phyloP scores from a whole-genome alignment of 2,113 vertebrate species.

The Tragelaphus scriptus region DNA sequence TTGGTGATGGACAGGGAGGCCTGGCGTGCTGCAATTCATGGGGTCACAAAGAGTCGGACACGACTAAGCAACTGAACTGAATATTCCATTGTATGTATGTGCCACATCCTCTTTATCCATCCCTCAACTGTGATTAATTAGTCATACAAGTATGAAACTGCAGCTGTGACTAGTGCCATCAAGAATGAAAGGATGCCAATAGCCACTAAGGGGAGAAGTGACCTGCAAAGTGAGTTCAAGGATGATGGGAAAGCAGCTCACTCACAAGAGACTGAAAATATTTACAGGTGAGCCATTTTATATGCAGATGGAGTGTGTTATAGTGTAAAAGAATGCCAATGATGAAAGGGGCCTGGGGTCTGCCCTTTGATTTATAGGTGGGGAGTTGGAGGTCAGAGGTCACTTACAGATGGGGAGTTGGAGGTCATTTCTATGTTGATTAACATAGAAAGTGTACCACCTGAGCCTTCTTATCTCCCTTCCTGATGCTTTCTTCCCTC shows the following conservation, averaged over 20 bases:
- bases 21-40: no score
- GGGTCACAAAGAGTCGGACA: no score
- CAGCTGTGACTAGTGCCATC: background rate
- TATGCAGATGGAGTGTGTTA: rapidly evolving
- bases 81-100: background rate
- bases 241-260: background rate
- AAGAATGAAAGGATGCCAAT: background rate
- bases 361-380: background rate
- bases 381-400: background rate
- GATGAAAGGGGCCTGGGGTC: rapidly evolving
- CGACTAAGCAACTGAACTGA: no score
- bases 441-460: background rate
- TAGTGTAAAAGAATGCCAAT: background rate
- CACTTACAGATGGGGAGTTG: rapidly evolving
- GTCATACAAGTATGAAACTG: background rate
- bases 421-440: background rate
- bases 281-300: background rate
- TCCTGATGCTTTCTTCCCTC: background rate
- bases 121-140: background rate
- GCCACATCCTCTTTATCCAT: background rate
- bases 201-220: background rate
- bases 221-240: background rate
- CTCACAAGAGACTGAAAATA: background rate
- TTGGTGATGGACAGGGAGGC: no score
- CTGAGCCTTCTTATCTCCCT: background rate